A percentile compares a stretch with the other conserved stretches of the same genome.
phyloP scores from a whole-genome alignment of 2,797 vertebrate species.

The Geotrypetes seraphini region DNA sequence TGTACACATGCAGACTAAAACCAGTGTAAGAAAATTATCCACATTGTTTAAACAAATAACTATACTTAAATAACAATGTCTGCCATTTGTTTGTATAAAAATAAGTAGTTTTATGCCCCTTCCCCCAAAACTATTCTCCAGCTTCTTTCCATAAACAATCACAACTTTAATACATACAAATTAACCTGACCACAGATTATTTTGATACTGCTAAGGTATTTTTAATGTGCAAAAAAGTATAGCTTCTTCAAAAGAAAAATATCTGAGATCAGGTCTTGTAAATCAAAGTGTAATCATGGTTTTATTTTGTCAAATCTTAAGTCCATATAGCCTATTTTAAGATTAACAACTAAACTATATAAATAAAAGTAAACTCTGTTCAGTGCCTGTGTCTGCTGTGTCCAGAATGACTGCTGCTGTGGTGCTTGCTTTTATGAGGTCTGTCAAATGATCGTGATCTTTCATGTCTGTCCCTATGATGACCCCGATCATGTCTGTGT shows the following conservation, averaged over 20 bases:
- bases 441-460: slow-evolving; percentile 89
- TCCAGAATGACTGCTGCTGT: slow-evolving; percentile 74
- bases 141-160: slow-evolving; percentile 69
- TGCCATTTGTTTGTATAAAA: slow-evolving; percentile 78
- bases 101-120: too few relatives aligned
- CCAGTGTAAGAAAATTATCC: slow-evolving; percentile 92
- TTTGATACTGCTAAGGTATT: slow-evolving; percentile 61
- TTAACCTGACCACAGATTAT: slow-evolving; percentile 43
- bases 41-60: slow-evolving; percentile 76
- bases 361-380: slow-evolving; percentile 24
- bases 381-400: slow-evolving; percentile 83
- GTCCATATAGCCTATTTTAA: slow-evolving; percentile 56
- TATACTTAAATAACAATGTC: slow-evolving; percentile 74
- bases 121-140: too few relatives aligned
- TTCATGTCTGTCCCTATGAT: slow-evolving; percentile 80
- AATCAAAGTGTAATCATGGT: slow-evolving; percentile 21
- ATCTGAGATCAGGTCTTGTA: slow-evolving; percentile 24
- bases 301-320: slow-evolving; percentile 28
- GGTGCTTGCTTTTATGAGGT: slow-evolving; percentile 91
- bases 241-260: slow-evolving; percentile 41
- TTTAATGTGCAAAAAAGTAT: slow-evolving; percentile 78
- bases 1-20: slow-evolving; percentile 95
- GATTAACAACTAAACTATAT: slow-evolving; percentile 8
- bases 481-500: slow-evolving; percentile 86
- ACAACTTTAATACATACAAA: slow-evolving; percentile 58